A percentile compares a stretch with the other conserved stretches of the same genome.
phyloP scores from a whole-genome alignment of 2,113 vertebrate genomes.

The Hyla sarda region DNA sequence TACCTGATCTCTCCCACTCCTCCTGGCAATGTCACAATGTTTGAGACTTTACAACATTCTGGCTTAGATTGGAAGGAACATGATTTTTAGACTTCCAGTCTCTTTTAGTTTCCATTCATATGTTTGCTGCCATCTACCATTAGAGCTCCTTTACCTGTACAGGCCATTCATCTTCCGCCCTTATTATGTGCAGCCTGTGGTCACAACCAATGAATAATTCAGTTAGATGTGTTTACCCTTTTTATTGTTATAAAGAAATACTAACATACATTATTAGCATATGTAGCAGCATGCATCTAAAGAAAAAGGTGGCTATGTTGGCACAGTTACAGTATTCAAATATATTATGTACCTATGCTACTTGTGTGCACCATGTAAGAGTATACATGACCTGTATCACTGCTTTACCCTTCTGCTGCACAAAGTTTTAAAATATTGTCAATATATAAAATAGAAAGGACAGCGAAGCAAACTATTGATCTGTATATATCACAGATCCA shows the following conservation, averaged over 20 bases:
- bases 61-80: background rate
- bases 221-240: background rate
- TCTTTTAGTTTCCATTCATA: background rate
- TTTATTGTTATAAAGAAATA: background rate
- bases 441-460: background rate
- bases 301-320: background rate
- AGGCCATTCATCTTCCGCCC: background rate
- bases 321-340: background rate
- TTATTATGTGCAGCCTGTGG: constrained; percentile 5
- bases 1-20: no score
- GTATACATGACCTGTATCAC: background rate
- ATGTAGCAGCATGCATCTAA: background rate
- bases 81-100: background rate
- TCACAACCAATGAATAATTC: background rate
- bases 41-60: background rate
- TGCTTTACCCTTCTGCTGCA: background rate
- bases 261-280: background rate
- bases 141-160: background rate
- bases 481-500: no score
- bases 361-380: background rate
- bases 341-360: background rate
- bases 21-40: background rate
- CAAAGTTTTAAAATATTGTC: background rate
- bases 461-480: no score
- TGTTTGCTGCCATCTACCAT: background rate